Evolutionary conservation across 2,113 vertebrate genomes (phyloP), one percentile per base, ranked within the genome.

Genomic region (Craseonycteris thonglongyai): DNA sequence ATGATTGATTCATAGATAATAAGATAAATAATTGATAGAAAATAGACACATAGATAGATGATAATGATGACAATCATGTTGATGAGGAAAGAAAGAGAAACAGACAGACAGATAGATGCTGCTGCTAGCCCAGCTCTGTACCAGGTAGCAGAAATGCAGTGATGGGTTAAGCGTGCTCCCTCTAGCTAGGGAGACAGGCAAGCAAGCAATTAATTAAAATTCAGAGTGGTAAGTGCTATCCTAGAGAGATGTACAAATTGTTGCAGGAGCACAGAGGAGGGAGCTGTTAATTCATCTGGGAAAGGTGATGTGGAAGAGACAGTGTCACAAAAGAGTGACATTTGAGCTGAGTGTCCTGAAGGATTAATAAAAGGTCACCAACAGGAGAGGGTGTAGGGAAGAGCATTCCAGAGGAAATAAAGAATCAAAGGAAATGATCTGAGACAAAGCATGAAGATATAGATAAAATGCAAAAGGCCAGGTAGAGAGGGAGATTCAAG

Each of bases 161-260:
- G 71, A 92, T 81, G 80, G 69, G 21, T 92, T 93, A 92, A 95
- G 78, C 33, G 8, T 61, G 75, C 42, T 93, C 66, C 75, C n/a
- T 95, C 79, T 66, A 93, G 83, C 49, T 76, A 47, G 42, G 35
- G 85, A 95, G 92, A 93, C 80, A 95, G 92, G 95, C 42, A 93
- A 96, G 83, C 90, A 88, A 91, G 88, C 95, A 95, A 95, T 88
- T 90, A 93, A 97, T 96, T 97, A 97, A 96, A 96, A 96, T 97
- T 96, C 95, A 95, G 42, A 65, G 4, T 90, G 88, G 76, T 3
- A 8, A 88, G 61, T 30, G 90, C 95, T 79, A 40, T 66, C 83
- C 76, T 85, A 88, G 88, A 45, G 65, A 85, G 71, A 74, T 45
- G 28, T 45, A 93, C 38, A 93, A 80, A 95, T 82, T 92, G 91